These are phyloP conservation scores for Malurus splendens DNA, from an alignment of 2,797 vertebrate species.

Conservation along the genomic window DNA sequence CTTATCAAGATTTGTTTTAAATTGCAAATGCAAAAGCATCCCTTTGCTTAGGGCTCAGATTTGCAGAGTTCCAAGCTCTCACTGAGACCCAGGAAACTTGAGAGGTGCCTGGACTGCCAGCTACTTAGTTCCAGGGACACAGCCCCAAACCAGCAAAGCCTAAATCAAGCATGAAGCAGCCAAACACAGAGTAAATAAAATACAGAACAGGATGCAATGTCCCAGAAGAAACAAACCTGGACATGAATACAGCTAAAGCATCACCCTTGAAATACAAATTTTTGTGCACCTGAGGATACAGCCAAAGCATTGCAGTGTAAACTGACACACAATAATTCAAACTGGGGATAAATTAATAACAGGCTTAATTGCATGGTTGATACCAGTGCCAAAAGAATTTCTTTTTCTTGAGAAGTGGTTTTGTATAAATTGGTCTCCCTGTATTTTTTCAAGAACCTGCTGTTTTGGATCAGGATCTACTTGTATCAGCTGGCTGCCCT, in stretches of 20 bases:
- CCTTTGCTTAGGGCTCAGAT: neutral
- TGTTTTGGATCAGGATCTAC: neutral
- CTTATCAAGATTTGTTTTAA: slow-evolving; percentile 49
- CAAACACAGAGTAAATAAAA: neutral
- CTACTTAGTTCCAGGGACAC: neutral
- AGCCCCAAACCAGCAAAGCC: neutral
- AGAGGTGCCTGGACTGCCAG: neutral
- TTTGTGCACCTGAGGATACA: neutral
- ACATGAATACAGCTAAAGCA: neutral
- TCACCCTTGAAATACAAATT: neutral
- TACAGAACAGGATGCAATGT: neutral
- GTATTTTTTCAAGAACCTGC: neutral
- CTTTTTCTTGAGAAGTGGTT: neutral
- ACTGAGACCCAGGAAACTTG: neutral
- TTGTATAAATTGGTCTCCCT: neutral
- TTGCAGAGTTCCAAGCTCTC: neutral
- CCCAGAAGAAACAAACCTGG: slow-evolving; percentile 4
- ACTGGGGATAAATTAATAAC: slow-evolving; percentile 76
- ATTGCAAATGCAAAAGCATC: neutral
- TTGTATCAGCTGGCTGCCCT: fast-evolving
- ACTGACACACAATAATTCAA: slow-evolving; percentile 1
- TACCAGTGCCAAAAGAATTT: neutral
- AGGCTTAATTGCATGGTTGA: neutral
- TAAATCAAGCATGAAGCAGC: neutral
- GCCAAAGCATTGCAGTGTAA: neutral